Evolutionary conservation across 2,113 vertebrate species (phyloP), one percentile per base, ranked within the genome.

Genomic region (Oceanites oceanicus): DNA sequence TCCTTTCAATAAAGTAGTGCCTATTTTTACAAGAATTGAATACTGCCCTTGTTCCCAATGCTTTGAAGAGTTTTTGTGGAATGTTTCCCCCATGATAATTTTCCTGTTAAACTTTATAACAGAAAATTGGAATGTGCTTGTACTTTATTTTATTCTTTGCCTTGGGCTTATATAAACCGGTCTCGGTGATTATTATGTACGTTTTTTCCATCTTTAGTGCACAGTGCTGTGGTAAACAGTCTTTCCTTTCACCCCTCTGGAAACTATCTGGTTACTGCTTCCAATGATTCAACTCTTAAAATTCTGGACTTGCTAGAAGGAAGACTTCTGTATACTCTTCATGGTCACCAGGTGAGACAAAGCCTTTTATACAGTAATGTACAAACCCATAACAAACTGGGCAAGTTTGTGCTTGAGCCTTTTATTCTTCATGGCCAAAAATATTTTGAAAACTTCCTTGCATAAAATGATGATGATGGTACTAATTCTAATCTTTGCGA

Each of bases 201-300:
- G 2, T 45, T n/a, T 94, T 88, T 73, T 62, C 75, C 70, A 72
- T 93, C 47, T 94, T 23, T 91, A 99, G 99, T 99, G 86, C 99
- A 99, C 98, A 99, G 97, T 25, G 99, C 98, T 30, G 98, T 97
- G 1, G 99, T 99, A 96, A 99, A 99, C 42, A 96, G 98, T 76
- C 98, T 99, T 80, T 99, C 99, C 92, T 99, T 99, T 96, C 99
- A 99, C 88, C 98, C 99, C 0, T 98, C 98, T 76, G 99, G 99
- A 85, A 99, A 99, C 96, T 99, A 99, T 97, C 98, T 99, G 86
- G 97, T 99, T 96, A 99, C 99, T 7, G 99, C 99, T 22, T 99
- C 99, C 92, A 99, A 97, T 8, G 99, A 99, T 97, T 99, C 99
- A 52, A 99, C 99, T 49, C 95, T 99, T 96, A 99, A 99, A 98